Evolutionary conservation across 2,797 vertebrate genomes (phyloP).

Genomic region (Lacerta bilineata): DNA sequence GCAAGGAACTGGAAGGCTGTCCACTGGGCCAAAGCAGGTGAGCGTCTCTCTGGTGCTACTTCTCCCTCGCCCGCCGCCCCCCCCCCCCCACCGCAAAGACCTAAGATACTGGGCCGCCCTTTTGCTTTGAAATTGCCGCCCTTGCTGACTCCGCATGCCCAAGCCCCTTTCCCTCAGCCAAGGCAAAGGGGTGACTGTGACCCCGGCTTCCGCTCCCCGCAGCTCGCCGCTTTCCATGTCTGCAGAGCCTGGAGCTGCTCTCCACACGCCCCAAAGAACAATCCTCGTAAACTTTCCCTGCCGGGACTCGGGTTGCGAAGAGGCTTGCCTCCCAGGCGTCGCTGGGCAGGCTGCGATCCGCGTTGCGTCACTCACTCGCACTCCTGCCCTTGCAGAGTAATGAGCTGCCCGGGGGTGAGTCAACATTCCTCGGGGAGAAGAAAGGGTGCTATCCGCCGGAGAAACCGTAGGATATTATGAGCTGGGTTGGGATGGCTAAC

Average conservation of each 20-base stretch:
- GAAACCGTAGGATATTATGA: constrained; percentile 41
- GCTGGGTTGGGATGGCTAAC: constrained; percentile 36
- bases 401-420: constrained; percentile 59
- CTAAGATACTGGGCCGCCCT: neutral
- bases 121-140: neutral
- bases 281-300: constrained; percentile 34
- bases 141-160: too few species aligned
- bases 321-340: constrained; percentile 17
- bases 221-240: constrained; percentile 55
- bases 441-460: neutral
- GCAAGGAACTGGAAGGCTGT: neutral
- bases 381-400: constrained; percentile 37
- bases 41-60: neutral
- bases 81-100: too few species aligned
- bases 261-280: constrained; percentile 53
- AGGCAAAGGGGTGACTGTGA: neutral
- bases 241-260: constrained; percentile 58
- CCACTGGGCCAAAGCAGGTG: neutral
- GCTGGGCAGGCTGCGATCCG: constrained; percentile 42
- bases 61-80: too few species aligned
- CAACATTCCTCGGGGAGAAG: constrained; percentile 51
- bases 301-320: constrained; percentile 23
- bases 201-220: constrained; percentile 23
- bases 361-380: constrained; percentile 50
- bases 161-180: neutral